Percentiles rank a stretch among this genome's conserved stretches.
These are phyloP conservation scores for Agriopis marginaria DNA, from an alignment of 2,888 invertebrate genomes.

Conservation along the genomic window DNA sequence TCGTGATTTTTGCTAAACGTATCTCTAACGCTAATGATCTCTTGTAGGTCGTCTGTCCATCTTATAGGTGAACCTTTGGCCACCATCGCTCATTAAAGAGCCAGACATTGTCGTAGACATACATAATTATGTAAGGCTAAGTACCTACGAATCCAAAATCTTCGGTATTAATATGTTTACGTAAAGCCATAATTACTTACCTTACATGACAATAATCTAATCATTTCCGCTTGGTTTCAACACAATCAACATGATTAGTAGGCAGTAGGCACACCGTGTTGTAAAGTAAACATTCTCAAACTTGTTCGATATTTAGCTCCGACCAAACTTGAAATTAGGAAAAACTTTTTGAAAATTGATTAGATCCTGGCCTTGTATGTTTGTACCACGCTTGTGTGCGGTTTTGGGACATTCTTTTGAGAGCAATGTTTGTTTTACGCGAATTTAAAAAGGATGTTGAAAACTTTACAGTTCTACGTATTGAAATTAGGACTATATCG, in stretches of 20 bases:
- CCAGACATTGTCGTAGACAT: too few relatives aligned
- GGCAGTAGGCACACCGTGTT: too few relatives aligned
- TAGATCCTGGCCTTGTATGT: constrained; percentile 48
- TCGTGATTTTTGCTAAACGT: too few relatives aligned
- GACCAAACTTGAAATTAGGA: constrained; percentile 52
- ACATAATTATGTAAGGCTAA: too few relatives aligned
- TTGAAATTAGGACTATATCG: too few relatives aligned
- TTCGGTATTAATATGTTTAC: background rate
- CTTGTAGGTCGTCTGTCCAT: too few relatives aligned
- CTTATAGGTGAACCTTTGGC: too few relatives aligned
- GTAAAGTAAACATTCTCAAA: constrained; percentile 19
- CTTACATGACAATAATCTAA: constrained; percentile 2
- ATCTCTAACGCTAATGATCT: too few relatives aligned
- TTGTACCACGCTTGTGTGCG: constrained; percentile 20
- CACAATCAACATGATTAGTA: constrained; percentile 22
- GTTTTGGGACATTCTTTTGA: constrained; percentile 1
- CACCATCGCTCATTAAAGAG: too few relatives aligned
- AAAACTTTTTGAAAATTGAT: constrained; percentile 59
- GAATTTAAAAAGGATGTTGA: too few relatives aligned
- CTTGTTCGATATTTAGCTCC: constrained; percentile 13
- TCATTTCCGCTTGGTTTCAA: constrained; percentile 26
- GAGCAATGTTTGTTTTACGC: background rate
- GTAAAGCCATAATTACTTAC: background rate
- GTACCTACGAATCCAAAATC: too few relatives aligned
- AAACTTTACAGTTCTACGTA: too few relatives aligned